Evolutionary conservation across 2,113 vertebrate species (phyloP).

Genomic region (Jaculus jaculus): DNA sequence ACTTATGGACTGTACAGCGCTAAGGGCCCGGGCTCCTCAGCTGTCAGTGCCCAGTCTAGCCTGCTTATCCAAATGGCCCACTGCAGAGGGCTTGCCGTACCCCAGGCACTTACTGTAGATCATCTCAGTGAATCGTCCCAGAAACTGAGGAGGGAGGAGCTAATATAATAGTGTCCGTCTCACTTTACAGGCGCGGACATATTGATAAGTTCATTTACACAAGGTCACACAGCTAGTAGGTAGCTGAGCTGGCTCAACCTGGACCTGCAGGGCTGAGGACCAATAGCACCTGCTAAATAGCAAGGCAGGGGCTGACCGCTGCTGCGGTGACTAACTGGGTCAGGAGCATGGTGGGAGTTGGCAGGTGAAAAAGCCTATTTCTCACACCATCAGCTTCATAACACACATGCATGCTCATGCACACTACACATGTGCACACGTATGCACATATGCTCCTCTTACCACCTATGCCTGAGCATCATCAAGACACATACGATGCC

Average conservation of each 20-base stretch:
- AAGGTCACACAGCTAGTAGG: background rate
- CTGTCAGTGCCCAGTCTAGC: background rate
- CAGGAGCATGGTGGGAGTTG: accelerated
- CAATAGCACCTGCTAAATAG: accelerated
- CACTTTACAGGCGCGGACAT: background rate
- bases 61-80: background rate
- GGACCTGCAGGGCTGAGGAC: background rate
- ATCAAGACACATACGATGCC: background rate
- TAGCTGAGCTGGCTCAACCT: background rate
- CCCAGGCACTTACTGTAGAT: background rate
- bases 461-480: background rate
- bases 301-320: background rate
- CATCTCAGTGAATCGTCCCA: background rate
- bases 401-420: accelerated
- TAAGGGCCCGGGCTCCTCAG: background rate
- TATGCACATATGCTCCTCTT: background rate
- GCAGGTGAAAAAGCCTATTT: background rate
- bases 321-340: background rate
- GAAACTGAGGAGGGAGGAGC: background rate
- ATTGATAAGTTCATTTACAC: background rate
- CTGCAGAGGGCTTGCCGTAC: background rate
- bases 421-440: background rate
- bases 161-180: background rate
- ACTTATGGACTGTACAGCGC: background rate
- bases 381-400: no score